These are phyloP conservation scores for Laodelphax striatellus DNA, from an alignment of 1,140 invertebrate species.

Conservation along the genomic window DNA sequence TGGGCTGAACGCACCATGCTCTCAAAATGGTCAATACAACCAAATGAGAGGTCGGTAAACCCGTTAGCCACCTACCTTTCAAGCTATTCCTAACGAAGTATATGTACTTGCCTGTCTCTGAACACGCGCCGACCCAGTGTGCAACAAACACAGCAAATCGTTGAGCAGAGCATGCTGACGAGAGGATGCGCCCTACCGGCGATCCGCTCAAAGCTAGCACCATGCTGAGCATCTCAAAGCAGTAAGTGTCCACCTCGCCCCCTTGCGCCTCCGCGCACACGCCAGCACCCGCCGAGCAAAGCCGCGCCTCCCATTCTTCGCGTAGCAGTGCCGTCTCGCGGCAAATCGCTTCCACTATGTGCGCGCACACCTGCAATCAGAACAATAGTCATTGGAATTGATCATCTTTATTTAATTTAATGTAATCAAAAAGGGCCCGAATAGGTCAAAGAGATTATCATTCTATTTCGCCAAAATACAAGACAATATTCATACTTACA, in stretches of 20 bases:
- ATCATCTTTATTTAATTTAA: no score
- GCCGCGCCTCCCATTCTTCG: conserved; percentile 73
- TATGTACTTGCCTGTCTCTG: conserved; percentile 77
- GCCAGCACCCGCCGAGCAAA: conserved; percentile 33
- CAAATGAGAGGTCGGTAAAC: no score
- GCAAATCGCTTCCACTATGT: conserved; percentile 86
- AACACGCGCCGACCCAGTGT: conserved; percentile 87
- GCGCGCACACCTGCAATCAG: conserved; percentile 62
- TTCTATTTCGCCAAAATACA: no score
- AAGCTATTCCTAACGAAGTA: no score
- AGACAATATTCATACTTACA: no score
- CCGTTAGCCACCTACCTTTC: no score
- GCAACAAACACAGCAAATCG: conserved; percentile 76
- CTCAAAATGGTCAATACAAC: no score
- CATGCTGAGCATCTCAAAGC: conserved; percentile 95
- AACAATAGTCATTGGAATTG: neutral
- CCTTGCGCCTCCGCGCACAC: conserved; percentile 35
- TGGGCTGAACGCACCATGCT: no score
- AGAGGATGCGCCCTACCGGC: conserved; percentile 74
- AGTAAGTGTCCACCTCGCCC: conserved; percentile 74
- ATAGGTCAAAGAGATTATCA: no score
- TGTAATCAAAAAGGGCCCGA: no score
- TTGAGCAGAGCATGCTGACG: conserved; percentile 73
- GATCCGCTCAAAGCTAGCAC: conserved; percentile 89
- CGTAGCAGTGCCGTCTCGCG: conserved; percentile 72